These are phyloP conservation scores for Tiliacea aurago DNA, from an alignment of 2,888 invertebrate species.

Conservation along the genomic window DNA sequence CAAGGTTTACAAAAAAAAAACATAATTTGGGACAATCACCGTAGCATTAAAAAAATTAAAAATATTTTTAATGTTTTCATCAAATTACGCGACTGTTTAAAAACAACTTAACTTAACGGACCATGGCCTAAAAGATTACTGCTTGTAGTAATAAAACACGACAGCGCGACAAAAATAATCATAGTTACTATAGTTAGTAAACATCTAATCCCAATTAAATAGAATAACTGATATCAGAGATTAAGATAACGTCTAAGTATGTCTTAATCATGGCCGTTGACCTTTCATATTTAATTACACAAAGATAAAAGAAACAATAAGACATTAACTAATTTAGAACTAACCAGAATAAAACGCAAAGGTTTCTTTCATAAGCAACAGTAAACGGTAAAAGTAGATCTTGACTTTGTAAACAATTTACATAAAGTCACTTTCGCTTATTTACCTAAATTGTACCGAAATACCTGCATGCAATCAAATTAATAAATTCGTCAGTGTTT, in stretches of 20 bases:
- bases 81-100: neutral
- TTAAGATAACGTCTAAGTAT: constrained; percentile 49
- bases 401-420: constrained; percentile 15
- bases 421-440: constrained; percentile 19
- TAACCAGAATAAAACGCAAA: neutral
- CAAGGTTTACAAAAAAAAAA: constrained; percentile 5
- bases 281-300: constrained; percentile 45
- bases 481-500: constrained; percentile 8
- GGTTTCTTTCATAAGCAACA: constrained; percentile 22
- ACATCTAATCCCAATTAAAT: constrained; percentile 36
- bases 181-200: constrained; percentile 44
- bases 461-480: constrained; percentile 2
- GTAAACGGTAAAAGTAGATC: constrained; percentile 34
- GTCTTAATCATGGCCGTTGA: constrained; percentile 63
- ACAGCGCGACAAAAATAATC: constrained; percentile 1
- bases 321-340: constrained; percentile 17
- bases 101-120: neutral
- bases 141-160: neutral
- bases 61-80: constrained; percentile 1
- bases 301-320: constrained; percentile 45
- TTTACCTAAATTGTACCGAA: constrained; percentile 10
- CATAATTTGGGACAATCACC: too few relatives aligned
- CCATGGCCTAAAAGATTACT: neutral
- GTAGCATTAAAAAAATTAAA: too few relatives aligned
- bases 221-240: constrained; percentile 48